phyloP scores from a whole-genome alignment of 2,888 invertebrate species.

The Nephrotoma guestfalica region DNA sequence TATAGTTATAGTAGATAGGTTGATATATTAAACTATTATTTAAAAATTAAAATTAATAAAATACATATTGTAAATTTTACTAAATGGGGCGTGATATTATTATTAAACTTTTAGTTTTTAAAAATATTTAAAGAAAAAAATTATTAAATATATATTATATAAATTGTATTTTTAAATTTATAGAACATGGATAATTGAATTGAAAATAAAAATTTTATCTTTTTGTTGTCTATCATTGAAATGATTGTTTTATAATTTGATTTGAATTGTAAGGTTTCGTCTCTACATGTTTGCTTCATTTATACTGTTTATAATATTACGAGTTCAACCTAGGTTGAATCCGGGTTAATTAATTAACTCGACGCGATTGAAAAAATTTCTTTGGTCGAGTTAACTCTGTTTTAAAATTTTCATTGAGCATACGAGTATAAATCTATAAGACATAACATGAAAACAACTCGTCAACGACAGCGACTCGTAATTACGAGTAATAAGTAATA shows the following conservation, averaged over 20 bases:
- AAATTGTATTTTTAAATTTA: not conserved
- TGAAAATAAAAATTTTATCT: slow-evolving; percentile 1
- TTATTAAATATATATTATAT: not conserved
- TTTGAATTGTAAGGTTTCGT: no score
- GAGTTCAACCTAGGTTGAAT: no score
- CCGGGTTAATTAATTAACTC: no score
- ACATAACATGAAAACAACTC: no score
- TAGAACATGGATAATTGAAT: not conserved
- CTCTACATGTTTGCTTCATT: no score
- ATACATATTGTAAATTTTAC: not conserved
- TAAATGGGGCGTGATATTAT: not conserved
- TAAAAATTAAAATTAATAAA: not conserved
- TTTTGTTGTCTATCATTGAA: not conserved
- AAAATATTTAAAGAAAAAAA: not conserved
- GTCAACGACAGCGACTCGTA: no score
- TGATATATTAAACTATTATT: not conserved
- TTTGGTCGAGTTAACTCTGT: no score
- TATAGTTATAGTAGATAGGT: not conserved
- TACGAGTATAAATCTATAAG: no score
- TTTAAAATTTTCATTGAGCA: no score
- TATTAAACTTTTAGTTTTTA: not conserved
- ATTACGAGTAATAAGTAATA: no score
- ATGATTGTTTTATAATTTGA: not conserved
- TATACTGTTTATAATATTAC: no score
- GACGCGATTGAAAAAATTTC: no score